Evolutionary conservation across 2,113 vertebrate species (phyloP).

Genomic region (Nothocercus nigrocapillus): DNA sequence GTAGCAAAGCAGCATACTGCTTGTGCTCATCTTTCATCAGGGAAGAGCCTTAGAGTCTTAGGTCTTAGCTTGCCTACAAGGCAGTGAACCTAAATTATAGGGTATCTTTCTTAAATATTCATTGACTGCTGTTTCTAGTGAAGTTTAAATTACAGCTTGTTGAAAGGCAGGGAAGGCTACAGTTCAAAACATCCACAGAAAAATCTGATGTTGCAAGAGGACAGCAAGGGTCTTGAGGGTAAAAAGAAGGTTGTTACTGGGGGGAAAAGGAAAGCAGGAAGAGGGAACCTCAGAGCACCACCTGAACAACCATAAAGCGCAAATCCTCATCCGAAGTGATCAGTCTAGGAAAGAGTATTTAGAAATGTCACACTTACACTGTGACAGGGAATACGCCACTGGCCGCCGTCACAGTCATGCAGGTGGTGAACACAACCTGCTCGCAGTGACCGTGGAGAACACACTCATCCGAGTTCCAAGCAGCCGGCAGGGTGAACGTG

Average conservation of each 20-base stretch:
- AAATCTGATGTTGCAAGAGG: not conserved
- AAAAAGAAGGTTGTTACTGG: rapidly evolving
- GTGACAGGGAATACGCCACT: conserved; percentile 93
- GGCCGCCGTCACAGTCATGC: conserved; percentile 93
- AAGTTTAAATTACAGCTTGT: not conserved
- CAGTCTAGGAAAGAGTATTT: not conserved
- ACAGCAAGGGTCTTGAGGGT: not conserved
- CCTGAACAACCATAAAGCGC: not conserved
- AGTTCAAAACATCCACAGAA: not conserved
- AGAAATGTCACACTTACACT: conserved; percentile 82
- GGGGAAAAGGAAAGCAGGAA: not conserved
- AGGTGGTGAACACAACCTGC: conserved; percentile 94
- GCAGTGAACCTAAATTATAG: not conserved
- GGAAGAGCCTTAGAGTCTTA: not conserved
- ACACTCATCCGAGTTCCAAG: conserved; percentile 95
- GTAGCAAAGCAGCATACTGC: not conserved
- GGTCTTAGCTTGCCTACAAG: not conserved
- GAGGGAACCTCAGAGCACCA: not conserved
- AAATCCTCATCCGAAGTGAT: not conserved
- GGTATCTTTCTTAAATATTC: not conserved
- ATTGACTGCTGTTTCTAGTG: not conserved
- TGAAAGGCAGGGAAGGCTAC: not conserved
- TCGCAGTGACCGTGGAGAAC: conserved; percentile 94
- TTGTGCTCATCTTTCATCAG: not conserved
- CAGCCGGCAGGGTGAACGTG: conserved; percentile 92